A percentile compares a stretch with the other conserved stretches of the same genome.
Evolutionary conservation across 2,888 invertebrate species (phyloP).

Genomic region (Cheilosia grossa): DNA sequence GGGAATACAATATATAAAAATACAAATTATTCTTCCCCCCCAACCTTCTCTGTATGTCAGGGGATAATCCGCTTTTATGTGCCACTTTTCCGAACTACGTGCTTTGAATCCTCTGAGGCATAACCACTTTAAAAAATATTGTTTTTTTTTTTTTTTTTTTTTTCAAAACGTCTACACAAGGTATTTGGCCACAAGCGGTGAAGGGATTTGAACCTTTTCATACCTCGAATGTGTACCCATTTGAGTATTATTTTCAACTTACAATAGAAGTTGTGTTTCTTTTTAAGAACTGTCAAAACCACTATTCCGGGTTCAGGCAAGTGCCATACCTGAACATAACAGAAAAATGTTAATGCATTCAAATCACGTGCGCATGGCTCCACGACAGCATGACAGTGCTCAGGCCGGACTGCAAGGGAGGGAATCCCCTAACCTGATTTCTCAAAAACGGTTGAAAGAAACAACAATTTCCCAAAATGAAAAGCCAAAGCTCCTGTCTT

Average conservation of each 20-base stretch:
- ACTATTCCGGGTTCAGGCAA: slow-evolving; percentile 67
- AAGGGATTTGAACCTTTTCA: slow-evolving; percentile 42
- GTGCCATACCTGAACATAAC: slow-evolving; percentile 35
- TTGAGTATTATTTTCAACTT: slow-evolving; percentile 28
- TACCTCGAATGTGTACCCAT: background rate
- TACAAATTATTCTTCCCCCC: slow-evolving; percentile 5
- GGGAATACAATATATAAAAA: slow-evolving; percentile 1
- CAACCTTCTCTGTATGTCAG: too few species aligned
- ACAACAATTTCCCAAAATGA: slow-evolving; percentile 29
- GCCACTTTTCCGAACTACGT: slow-evolving; percentile 19
- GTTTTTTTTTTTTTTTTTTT: slow-evolving; percentile 29
- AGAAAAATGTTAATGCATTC: slow-evolving; percentile 49
- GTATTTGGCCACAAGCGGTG: slow-evolving; percentile 29
- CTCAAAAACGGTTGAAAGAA: slow-evolving; percentile 15
- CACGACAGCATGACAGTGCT: slow-evolving; percentile 36
- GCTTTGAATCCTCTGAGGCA: slow-evolving; percentile 27
- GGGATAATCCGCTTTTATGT: background rate
- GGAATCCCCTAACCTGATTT: slow-evolving; percentile 25
- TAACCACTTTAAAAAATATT: background rate
- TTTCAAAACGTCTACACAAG: slow-evolving; percentile 12
- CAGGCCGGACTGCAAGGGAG: slow-evolving; percentile 20
- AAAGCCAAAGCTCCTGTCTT: background rate
- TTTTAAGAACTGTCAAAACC: slow-evolving; percentile 64
- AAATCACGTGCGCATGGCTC: slow-evolving; percentile 57
- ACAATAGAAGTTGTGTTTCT: slow-evolving; percentile 25